phyloP scores from a whole-genome alignment of 2,113 vertebrate genomes.

The Thomomys bottae region DNA sequence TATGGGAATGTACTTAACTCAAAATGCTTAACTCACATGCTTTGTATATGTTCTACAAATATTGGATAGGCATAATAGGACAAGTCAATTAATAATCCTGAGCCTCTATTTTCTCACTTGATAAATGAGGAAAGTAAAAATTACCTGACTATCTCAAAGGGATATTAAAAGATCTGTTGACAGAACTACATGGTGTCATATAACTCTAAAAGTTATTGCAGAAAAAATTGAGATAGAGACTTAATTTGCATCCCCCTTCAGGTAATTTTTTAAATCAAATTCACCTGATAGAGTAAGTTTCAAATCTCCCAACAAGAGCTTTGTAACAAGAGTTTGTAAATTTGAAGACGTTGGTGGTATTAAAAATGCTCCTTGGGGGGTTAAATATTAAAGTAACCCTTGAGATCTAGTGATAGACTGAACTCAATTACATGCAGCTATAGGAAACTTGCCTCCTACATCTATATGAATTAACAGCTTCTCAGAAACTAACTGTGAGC shows the following conservation, averaged over 20 bases:
- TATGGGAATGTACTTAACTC: not conserved
- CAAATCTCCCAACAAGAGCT: constrained; percentile 23
- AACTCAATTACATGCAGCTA: constrained; percentile 38
- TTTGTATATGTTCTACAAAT: constrained; percentile 25
- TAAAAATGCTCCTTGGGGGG: constrained; percentile 24
- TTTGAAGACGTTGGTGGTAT: not conserved
- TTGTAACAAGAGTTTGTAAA: constrained; percentile 3
- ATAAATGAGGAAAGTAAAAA: constrained; percentile 34
- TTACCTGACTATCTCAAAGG: not conserved
- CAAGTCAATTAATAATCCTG: not conserved
- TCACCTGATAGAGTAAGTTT: constrained; percentile 38
- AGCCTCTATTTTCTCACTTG: not conserved
- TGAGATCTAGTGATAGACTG: constrained; percentile 49
- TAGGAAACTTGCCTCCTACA: constrained; percentile 29
- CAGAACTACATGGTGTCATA: not conserved
- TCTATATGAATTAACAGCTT: constrained; percentile 44
- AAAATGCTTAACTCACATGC: not conserved
- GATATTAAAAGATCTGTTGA: not conserved
- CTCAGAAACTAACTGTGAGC: constrained; percentile 26
- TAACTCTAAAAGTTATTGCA: constrained; percentile 2
- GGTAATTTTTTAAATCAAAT: constrained; percentile 38
- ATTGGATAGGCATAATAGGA: not conserved
- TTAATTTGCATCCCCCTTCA: constrained; percentile 53
- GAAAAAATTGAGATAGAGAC: constrained; percentile 1
- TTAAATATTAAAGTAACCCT: constrained; percentile 60